Evolutionary conservation across 2,888 invertebrate genomes (phyloP).

Genomic region (Lordiphosa fenestrarum): DNA sequence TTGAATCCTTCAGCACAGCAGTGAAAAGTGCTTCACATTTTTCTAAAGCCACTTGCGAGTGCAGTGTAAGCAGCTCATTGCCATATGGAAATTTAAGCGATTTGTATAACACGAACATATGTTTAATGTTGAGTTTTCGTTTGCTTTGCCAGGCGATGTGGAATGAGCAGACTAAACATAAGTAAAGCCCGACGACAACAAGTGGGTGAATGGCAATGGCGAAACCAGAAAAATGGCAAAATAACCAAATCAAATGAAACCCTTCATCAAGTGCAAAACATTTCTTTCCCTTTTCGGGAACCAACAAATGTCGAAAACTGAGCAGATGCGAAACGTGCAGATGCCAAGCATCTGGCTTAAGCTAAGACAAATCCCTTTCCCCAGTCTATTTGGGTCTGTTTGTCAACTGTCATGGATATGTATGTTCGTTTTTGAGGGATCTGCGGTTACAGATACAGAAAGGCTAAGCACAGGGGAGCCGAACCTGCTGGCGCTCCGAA

Average conservation of each 20-base stretch:
- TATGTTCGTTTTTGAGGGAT: constrained; percentile 46
- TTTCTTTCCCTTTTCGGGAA: constrained; percentile 49
- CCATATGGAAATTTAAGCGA: constrained; percentile 61
- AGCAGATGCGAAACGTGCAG: constrained; percentile 26
- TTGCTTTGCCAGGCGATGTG: constrained; percentile 32
- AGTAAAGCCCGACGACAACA: neutral
- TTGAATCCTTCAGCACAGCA: too few species aligned
- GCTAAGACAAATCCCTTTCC: constrained; percentile 24
- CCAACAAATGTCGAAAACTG: constrained; percentile 40
- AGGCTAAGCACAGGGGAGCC: neutral
- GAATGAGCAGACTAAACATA: constrained; percentile 1
- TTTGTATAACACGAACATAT: constrained; percentile 56
- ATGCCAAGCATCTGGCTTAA: constrained; percentile 22
- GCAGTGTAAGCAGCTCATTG: constrained; percentile 10
- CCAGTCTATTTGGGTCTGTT: constrained; percentile 24
- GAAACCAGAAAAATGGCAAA: constrained; percentile 71
- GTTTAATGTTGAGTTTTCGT: constrained; percentile 66
- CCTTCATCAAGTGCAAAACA: constrained; percentile 63
- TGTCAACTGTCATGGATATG: constrained; percentile 32
- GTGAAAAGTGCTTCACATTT: constrained; percentile 13
- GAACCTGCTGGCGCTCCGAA: too few species aligned
- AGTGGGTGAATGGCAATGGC: constrained; percentile 16
- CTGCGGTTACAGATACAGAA: constrained; percentile 18
- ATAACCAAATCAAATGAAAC: constrained; percentile 68
- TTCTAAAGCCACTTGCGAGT: constrained; percentile 2